phyloP scores from a whole-genome alignment of 2,113 vertebrate species.

The Ceuthmochares aereus region DNA sequence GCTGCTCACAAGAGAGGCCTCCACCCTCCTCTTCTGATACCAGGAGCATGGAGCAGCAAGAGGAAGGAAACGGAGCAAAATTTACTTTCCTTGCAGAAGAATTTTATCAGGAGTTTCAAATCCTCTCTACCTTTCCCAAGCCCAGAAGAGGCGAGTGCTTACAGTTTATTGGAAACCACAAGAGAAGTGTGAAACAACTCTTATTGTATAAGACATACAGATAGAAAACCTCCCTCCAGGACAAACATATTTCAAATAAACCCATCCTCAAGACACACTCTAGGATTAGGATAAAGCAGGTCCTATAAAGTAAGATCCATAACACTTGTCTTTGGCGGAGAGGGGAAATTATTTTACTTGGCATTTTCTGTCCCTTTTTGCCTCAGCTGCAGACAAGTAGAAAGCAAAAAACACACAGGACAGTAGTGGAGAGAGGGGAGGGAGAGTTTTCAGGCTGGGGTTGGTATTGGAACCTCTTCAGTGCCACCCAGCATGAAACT shows the following conservation, averaged over 20 bases:
- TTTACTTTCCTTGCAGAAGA: conserved; percentile 1
- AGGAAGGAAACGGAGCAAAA: conserved; percentile 23
- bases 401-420: conserved; percentile 37
- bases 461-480: neutral
- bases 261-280: neutral
- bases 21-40: neutral
- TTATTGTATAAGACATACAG: neutral
- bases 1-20: neutral
- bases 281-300: neutral
- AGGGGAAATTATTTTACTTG: conserved; percentile 24
- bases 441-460: neutral
- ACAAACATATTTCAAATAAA: conserved; percentile 25
- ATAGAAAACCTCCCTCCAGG: conserved; percentile 46
- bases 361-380: conserved; percentile 18
- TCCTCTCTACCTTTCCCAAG: conserved; percentile 7
- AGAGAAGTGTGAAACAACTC: neutral
- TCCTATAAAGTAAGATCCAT: neutral
- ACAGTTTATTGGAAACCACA: conserved; percentile 30
- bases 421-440: neutral
- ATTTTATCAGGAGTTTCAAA: conserved; percentile 62
- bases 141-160: conserved; percentile 49
- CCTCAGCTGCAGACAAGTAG: conserved; percentile 48
- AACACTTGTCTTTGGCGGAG: neutral
- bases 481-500: neutral
- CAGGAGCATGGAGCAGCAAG: neutral